A percentile compares a stretch with the other conserved stretches of the same genome.
Conservation (phyloP, 2,888 invertebrate genomes). For the Noctuana brunneofusca region DNA sequence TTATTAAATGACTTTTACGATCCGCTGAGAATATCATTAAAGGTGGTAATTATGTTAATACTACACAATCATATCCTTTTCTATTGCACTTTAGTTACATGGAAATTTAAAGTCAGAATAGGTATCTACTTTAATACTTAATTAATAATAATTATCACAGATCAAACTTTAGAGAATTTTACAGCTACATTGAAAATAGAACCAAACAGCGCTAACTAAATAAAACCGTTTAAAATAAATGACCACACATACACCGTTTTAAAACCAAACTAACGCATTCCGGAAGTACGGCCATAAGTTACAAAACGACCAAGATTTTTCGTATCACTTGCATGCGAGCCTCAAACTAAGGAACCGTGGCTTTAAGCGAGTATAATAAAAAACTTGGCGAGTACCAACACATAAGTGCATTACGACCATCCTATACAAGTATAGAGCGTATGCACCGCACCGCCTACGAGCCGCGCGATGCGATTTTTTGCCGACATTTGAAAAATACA, state of each 20-base stretch:
- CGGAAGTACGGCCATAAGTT: conserved; percentile 44
- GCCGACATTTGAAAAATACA: conserved; percentile 80
- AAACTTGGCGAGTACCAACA: conserved; percentile 78
- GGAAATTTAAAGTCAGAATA: too few species aligned
- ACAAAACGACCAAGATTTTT: conserved; percentile 67
- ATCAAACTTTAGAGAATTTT: too few species aligned
- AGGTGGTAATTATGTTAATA: too few species aligned
- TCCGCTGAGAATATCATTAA: too few species aligned
- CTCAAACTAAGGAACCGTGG: conserved; percentile 74
- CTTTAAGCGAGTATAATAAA: conserved; percentile 80
- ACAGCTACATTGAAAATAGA: too few species aligned
- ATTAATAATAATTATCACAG: too few species aligned
- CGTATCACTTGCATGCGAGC: conserved; percentile 48
- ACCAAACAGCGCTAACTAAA: too few species aligned
- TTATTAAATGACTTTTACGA: too few species aligned
- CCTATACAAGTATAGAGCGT: conserved; percentile 67
- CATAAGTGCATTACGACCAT: conserved; percentile 78
- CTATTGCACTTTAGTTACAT: too few species aligned
- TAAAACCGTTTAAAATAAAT: too few species aligned
- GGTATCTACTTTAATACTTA: too few species aligned
- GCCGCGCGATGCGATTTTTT: conserved; percentile 75
- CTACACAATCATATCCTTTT: too few species aligned
- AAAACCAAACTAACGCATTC: conserved; percentile 12
- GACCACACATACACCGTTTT: conserved; percentile 21
- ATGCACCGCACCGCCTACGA: conserved; percentile 77